Percentiles rank a stretch among this genome's conserved stretches.
Conservation (phyloP, 2,797 vertebrate genomes). For the Sus cebifrons region DNA sequence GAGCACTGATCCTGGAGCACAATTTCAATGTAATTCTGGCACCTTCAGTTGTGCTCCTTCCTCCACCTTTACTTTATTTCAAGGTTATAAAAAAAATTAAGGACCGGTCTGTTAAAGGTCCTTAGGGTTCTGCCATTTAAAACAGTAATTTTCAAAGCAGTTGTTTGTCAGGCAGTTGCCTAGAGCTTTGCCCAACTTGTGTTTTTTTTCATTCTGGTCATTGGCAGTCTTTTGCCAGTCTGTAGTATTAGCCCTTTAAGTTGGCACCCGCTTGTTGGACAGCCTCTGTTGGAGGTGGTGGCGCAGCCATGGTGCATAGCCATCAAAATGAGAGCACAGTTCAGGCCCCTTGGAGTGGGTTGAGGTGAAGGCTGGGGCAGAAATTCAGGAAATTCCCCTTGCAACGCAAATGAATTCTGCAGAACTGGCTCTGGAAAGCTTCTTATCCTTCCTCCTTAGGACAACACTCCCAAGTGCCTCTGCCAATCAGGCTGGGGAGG, state of each 20-base stretch:
- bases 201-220: background rate
- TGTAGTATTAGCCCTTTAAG: background rate
- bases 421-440: background rate
- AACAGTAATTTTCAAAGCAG: constrained; percentile 61
- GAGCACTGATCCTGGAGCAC: constrained; percentile 19
- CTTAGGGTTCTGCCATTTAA: constrained; percentile 62
- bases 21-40: constrained; percentile 42
- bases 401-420: background rate
- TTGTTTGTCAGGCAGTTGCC: constrained; percentile 48
- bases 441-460: background rate
- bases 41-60: background rate
- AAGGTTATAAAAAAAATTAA: constrained; percentile 64
- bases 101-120: background rate
- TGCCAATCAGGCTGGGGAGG: background rate
- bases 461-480: background rate
- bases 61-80: background rate
- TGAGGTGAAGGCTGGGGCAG: background rate
- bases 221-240: background rate
- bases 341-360: background rate
- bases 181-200: background rate
- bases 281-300: background rate
- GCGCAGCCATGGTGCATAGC: background rate
- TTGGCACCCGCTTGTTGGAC: constrained; percentile 8
- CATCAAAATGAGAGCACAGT: no score
- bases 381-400: background rate